These are phyloP conservation scores for Neelides folsomi DNA, from an alignment of 2,888 invertebrate species.

Conservation along the genomic window DNA sequence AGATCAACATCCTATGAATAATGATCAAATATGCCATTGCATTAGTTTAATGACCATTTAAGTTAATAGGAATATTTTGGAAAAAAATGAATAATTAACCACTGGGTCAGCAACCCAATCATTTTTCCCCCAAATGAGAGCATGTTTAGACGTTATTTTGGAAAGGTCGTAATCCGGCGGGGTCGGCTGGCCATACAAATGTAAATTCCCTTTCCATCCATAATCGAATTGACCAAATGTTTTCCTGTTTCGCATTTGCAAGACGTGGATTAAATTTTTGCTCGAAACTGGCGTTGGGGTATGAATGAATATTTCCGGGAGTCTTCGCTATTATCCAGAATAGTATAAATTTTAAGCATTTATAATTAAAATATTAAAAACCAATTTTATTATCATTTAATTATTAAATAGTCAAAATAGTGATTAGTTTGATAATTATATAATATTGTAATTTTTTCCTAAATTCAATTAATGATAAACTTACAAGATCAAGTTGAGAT, in stretches of 20 bases:
- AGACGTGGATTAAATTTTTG: conserved; percentile 38
- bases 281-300: conserved; percentile 38
- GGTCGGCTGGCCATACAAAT: conserved; percentile 18
- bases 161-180: conserved; percentile 27
- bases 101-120: conserved; percentile 38
- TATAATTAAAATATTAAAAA: too few relatives aligned
- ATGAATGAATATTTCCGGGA: conserved; percentile 8
- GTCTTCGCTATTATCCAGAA: neutral
- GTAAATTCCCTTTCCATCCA: conserved; percentile 19
- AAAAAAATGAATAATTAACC: neutral
- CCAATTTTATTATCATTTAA: too few relatives aligned
- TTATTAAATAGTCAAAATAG: too few relatives aligned
- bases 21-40: too few relatives aligned
- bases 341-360: too few relatives aligned
- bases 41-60: too few relatives aligned
- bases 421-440: too few relatives aligned
- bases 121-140: conserved; percentile 36
- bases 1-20: conserved; percentile 45
- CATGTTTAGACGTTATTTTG: conserved; percentile 29
- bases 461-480: too few relatives aligned
- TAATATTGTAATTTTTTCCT: too few relatives aligned
- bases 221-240: conserved; percentile 37
- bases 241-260: conserved; percentile 35
- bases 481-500: conserved; percentile 40
- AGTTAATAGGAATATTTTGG: too few relatives aligned